phyloP scores from a whole-genome alignment of 2,888 invertebrate genomes.

The Adineta ricciae region DNA sequence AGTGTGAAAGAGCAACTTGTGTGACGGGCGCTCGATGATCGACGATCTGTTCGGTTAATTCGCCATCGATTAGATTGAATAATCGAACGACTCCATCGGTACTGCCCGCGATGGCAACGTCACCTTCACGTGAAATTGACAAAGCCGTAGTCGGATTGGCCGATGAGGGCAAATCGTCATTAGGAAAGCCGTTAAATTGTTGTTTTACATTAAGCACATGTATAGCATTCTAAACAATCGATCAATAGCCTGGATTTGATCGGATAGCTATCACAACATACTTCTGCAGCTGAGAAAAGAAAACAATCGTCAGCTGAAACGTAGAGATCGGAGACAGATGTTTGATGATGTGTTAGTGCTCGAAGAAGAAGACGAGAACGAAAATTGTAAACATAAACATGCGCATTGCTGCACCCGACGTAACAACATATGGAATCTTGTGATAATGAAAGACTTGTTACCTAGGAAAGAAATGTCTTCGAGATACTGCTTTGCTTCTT shows the following conservation, averaged over 20 bases:
- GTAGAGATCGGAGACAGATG: constrained; percentile 58
- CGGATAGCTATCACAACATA: constrained; percentile 23
- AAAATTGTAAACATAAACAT: constrained; percentile 71
- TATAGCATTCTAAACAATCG: constrained; percentile 24
- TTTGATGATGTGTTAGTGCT: constrained; percentile 57
- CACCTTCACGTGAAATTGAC: constrained; percentile 71
- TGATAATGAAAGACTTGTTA: constrained; percentile 53
- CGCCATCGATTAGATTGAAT: constrained; percentile 72
- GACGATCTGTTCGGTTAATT: constrained; percentile 62
- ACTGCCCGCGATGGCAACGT: constrained; percentile 61
- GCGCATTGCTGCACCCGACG: constrained; percentile 68
- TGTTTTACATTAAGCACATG: constrained; percentile 32
- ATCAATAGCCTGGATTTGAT: not conserved
- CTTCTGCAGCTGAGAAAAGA: constrained; percentile 39
- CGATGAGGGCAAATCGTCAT: not conserved
- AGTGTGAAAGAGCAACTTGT: constrained; percentile 69
- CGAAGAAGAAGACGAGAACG: constrained; percentile 65
- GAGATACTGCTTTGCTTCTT: no score
- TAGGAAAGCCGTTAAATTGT: constrained; percentile 4
- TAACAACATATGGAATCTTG: constrained; percentile 71
- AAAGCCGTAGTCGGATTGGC: constrained; percentile 44
- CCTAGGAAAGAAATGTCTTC: no score
- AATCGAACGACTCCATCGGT: constrained; percentile 61
- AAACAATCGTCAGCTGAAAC: constrained; percentile 38
- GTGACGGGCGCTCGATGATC: constrained; percentile 58